These are phyloP conservation scores for Meandrusa payeni DNA, from an alignment of 2,888 invertebrate genomes.

Conservation along the genomic window DNA sequence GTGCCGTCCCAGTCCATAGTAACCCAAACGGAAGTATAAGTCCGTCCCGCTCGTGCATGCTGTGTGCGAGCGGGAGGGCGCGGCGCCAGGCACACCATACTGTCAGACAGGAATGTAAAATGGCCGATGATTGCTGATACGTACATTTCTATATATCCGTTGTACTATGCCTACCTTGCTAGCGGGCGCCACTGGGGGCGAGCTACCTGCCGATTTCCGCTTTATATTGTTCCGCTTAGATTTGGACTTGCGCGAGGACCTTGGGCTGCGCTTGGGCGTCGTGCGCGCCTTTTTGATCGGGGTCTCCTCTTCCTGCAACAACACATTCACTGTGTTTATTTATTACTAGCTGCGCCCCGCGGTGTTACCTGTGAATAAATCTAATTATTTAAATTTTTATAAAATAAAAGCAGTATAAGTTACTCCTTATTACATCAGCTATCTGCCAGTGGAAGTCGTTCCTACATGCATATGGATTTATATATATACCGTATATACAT, in stretches of 20 bases:
- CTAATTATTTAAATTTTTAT: too few relatives aligned
- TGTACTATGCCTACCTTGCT: conserved; percentile 82
- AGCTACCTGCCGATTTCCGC: conserved; percentile 66
- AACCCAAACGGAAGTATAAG: conserved; percentile 28
- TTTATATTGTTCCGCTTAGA: conserved; percentile 42
- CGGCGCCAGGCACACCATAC: conserved; percentile 32
- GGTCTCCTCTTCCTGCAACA: conserved; percentile 53
- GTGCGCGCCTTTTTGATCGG: conserved; percentile 62
- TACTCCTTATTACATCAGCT: too few relatives aligned
- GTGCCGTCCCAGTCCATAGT: too few relatives aligned
- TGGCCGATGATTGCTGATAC: conserved; percentile 73
- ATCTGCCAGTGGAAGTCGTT: too few relatives aligned
- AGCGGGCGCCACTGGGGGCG: conserved; percentile 65
- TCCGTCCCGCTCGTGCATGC: conserved; percentile 38
- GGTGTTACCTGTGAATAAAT: too few relatives aligned
- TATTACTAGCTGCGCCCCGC: too few relatives aligned
- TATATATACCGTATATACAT: too few relatives aligned
- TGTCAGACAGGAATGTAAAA: conserved; percentile 58
- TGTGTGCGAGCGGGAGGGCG: conserved; percentile 36
- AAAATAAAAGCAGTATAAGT: too few relatives aligned
- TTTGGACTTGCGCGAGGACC: conserved; percentile 54
- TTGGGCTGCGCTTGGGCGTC: conserved; percentile 65
- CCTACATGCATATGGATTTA: too few relatives aligned
- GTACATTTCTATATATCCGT: conserved; percentile 82
- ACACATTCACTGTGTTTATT: too few relatives aligned